A percentile compares a stretch with the other conserved stretches of the same genome.
These are phyloP conservation scores for Tympanoctomys barrerae DNA, from an alignment of 2,797 vertebrate genomes.

Conservation along the genomic window DNA sequence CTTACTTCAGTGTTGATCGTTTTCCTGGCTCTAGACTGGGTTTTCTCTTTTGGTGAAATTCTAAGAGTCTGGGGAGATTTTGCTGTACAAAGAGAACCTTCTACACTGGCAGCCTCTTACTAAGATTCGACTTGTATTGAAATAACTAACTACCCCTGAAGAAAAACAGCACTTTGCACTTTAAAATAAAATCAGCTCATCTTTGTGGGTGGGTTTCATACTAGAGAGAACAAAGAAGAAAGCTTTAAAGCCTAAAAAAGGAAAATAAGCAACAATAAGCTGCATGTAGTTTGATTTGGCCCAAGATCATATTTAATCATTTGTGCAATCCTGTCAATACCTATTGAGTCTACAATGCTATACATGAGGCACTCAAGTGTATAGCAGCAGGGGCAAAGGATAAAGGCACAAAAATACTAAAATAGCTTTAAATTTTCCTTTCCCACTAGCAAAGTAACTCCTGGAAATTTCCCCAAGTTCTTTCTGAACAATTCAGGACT, in stretches of 20 bases:
- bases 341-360: neutral
- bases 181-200: neutral
- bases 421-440: neutral
- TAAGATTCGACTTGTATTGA: neutral
- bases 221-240: neutral
- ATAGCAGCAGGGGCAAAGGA: neutral
- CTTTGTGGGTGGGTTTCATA: neutral
- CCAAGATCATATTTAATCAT: neutral
- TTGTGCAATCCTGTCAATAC: neutral
- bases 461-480: neutral
- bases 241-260: neutral
- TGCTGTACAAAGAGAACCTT: neutral
- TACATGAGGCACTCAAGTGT: neutral
- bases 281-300: neutral
- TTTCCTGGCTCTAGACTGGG: neutral
- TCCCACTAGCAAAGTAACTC: neutral
- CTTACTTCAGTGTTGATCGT: neutral
- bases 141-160: neutral
- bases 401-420: neutral
- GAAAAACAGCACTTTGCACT: neutral
- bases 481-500: neutral
- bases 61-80: neutral
- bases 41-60: neutral
- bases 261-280: neutral
- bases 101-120: neutral